Evolutionary conservation across 2,888 invertebrate species (phyloP).

Genomic region (Caenorhabditis becei): DNA sequence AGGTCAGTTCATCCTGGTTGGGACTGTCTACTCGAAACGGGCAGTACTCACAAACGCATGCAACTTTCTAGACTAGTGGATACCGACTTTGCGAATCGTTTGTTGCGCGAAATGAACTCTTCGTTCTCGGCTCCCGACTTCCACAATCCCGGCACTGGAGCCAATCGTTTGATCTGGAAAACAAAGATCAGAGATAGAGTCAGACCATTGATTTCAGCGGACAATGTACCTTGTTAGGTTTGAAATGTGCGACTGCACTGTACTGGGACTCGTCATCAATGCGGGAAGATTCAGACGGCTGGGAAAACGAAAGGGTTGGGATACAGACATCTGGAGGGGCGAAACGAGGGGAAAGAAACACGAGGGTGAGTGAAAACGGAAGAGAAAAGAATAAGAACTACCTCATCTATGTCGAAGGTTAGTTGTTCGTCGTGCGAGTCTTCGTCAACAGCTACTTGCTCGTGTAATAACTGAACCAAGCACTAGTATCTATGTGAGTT

Average conservation of each 20-base stretch:
- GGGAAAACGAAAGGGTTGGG: slow-evolving; percentile 21
- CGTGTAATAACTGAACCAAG: slow-evolving; percentile 34
- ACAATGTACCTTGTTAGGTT: slow-evolving; percentile 62
- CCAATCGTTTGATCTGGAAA: slow-evolving; percentile 44
- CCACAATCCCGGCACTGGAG: slow-evolving; percentile 76
- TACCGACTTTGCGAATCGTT: slow-evolving; percentile 69
- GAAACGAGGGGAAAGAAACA: slow-evolving; percentile 17
- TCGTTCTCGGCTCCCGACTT: slow-evolving; percentile 67
- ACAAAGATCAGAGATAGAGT: too few species aligned
- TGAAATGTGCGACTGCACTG: slow-evolving; percentile 77
- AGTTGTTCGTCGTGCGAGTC: slow-evolving; percentile 44
- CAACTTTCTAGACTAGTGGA: slow-evolving; percentile 54
- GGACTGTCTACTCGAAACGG: neutral
- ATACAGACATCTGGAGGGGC: neutral
- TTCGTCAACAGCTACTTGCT: slow-evolving; percentile 33
- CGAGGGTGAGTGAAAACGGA: slow-evolving; percentile 20
- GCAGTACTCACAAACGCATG: slow-evolving; percentile 56
- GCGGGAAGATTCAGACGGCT: slow-evolving; percentile 54
- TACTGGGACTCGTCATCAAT: slow-evolving; percentile 78
- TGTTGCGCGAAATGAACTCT: slow-evolving; percentile 74
- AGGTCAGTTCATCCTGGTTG: neutral
- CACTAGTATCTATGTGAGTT: slow-evolving; percentile 42
- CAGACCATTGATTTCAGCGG: too few species aligned
- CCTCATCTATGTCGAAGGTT: slow-evolving; percentile 49
- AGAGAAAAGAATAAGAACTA: slow-evolving; percentile 23